Base-by-base conservation (phyloP, 1,140 invertebrate genomes). In the Zelostemma sp. region DNA sequence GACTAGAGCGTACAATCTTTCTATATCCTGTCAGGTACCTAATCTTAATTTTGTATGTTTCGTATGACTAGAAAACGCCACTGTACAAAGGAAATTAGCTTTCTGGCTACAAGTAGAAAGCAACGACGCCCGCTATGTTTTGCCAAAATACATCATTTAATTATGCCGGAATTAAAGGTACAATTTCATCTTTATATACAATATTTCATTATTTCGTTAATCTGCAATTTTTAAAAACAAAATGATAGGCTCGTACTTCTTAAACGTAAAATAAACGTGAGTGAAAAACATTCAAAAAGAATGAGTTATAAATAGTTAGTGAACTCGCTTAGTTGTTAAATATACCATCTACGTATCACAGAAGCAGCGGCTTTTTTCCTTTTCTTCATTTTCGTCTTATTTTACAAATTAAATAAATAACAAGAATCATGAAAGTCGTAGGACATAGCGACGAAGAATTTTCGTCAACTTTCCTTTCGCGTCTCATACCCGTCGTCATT, bases 1-100 rank as follows among this genome's bases (percentile, higher is more conserved):
- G 63, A 72, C 68, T 72, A 72, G 68, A 72, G 35, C 43, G 19
- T 60, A 67, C 66, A 55, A 72, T 60, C 49, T 55, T 60, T 25
- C 59, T 59, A 25, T 63, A 72, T 72, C 59, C 63, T 72, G 59
- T 56, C 59, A 72, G 68, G 60, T 66, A 59, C 43, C 35, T 62
- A 25, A 15, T 58, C 28, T 46, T 57, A 45, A 40, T 56, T n/a
- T n/a, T n/a, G n/a, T n/a, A n/a, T n/a, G n/a, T 11, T 35, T 60
- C 8, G 49, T 43, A 61, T 21, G 60, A 47, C 57, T 61, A 61
- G 38, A 19, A 17, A 41, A 48, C 19, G 28, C 17, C 40, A 54
- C 35, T n/a, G 35, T 47, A 6, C 12, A 16, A 18, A 18, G 14
- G 14, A 45, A 45, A 45, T 45, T 16, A 14, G 16, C 12, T 45